Conservation (phyloP, 2,113 vertebrate genomes). For the Crocuta crocuta region DNA sequence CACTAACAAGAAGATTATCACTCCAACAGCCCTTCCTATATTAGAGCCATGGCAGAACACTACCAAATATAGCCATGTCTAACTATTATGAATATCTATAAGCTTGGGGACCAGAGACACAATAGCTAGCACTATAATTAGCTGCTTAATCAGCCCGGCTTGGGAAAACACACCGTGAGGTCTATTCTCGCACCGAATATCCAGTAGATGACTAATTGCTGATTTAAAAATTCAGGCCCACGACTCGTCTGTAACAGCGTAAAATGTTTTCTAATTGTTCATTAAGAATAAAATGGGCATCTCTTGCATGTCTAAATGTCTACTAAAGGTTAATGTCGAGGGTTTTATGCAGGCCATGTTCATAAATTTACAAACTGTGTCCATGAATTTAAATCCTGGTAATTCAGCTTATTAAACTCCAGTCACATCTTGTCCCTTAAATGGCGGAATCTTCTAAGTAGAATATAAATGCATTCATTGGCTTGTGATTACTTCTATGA, state of each 20-base stretch:
- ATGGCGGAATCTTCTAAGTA: conserved; percentile 32
- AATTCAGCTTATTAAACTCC: conserved; percentile 40
- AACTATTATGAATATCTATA: conserved; percentile 68
- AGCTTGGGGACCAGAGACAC: not conserved
- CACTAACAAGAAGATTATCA: conserved; percentile 61
- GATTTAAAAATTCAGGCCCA: conserved; percentile 60
- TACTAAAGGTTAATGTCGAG: conserved; percentile 58
- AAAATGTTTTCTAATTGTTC: conserved; percentile 61
- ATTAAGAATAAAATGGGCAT: conserved; percentile 40
- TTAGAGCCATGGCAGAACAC: conserved; percentile 41
- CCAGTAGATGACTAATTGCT: conserved; percentile 55
- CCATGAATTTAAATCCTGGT: conserved; percentile 59
- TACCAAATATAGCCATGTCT: conserved; percentile 61
- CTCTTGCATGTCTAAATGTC: not conserved
- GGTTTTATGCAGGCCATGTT: conserved; percentile 14
- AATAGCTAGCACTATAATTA: conserved; percentile 68
- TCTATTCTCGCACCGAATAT: conserved; percentile 53
- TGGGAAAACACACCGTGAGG: conserved; percentile 45
- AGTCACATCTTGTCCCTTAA: conserved; percentile 35
- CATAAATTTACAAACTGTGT: conserved; percentile 52
- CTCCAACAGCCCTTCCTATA: not conserved
- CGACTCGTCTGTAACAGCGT: not conserved
- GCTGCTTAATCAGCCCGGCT: conserved; percentile 63
- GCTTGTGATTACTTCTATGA: conserved; percentile 1
- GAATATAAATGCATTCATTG: conserved; percentile 55